A percentile compares a stretch with the other conserved stretches of the same genome.
Conservation (phyloP, 2,888 invertebrate species). For the Agrilus biguttatus region DNA sequence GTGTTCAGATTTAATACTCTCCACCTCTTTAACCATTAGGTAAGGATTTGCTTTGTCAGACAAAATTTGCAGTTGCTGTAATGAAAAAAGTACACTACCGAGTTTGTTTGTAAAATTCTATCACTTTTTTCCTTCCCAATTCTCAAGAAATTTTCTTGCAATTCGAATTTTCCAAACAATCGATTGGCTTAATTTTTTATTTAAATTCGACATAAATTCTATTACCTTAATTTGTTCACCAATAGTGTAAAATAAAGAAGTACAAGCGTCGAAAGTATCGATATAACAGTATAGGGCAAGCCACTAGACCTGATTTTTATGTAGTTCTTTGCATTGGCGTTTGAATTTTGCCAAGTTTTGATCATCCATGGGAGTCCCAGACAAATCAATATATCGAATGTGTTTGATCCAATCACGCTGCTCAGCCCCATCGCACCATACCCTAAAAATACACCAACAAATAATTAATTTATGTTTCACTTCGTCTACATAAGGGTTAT, state of each 20-base stretch:
- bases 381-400: slow-evolving; percentile 66
- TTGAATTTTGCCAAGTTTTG: slow-evolving; percentile 48
- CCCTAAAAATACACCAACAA: slow-evolving; percentile 32
- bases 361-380: slow-evolving; percentile 67
- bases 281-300: slow-evolving; percentile 59
- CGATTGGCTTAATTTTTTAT: too few species aligned
- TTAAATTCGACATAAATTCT: slow-evolving; percentile 3
- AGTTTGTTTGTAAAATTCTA: too few species aligned
- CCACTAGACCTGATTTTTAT: slow-evolving; percentile 64
- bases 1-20: too few species aligned
- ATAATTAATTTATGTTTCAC: slow-evolving; percentile 1
- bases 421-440: slow-evolving; percentile 67
- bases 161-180: too few species aligned
- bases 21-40: too few species aligned
- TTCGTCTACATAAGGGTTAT: neutral
- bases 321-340: slow-evolving; percentile 39
- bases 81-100: too few species aligned
- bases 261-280: slow-evolving; percentile 56
- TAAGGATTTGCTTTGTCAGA: too few species aligned
- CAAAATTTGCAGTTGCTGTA: too few species aligned
- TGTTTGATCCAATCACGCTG: slow-evolving; percentile 70
- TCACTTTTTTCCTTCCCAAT: too few species aligned
- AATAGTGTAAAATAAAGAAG: slow-evolving; percentile 52
- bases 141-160: too few species aligned
- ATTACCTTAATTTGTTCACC: slow-evolving; percentile 46